These are phyloP conservation scores for Engraulis encrasicolus DNA, from an alignment of 2,113 vertebrate species.

Conservation along the genomic window DNA sequence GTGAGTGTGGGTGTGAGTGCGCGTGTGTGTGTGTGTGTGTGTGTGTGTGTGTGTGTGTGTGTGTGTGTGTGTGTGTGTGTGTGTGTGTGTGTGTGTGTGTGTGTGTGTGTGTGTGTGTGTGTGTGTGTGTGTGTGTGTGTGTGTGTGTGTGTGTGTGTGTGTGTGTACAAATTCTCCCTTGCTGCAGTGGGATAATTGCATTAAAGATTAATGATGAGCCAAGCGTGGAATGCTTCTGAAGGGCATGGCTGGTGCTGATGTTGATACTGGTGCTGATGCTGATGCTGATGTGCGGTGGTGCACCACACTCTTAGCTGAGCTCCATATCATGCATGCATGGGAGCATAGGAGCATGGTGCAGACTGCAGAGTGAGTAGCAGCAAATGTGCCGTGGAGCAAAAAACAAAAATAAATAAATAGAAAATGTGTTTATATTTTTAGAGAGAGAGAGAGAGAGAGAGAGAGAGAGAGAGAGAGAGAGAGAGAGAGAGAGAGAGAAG, in stretches of 20 bases:
- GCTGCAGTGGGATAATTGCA: slow-evolving; percentile 50
- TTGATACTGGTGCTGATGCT: no score
- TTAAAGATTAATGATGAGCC: slow-evolving; percentile 61
- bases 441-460: not conserved
- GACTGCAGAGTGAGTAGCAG: not conserved
- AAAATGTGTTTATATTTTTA: no score
- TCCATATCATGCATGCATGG: slow-evolving; percentile 21
- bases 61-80: no score
- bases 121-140: no score
- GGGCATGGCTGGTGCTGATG: slow-evolving; percentile 27
- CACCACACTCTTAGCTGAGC: not conserved
- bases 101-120: no score
- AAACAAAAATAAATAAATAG: not conserved
- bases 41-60: no score
- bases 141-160: no score
- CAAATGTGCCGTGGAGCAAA: slow-evolving; percentile 14
- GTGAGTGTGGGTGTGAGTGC: no score
- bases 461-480: not conserved
- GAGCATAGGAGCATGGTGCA: not conserved
- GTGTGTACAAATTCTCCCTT: no score
- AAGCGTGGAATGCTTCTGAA: slow-evolving; percentile 38
- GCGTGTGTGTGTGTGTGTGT: no score
- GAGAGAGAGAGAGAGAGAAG: slow-evolving; percentile 3
- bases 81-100: no score
- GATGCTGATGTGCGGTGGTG: slow-evolving; percentile 25